Percentiles rank a stretch among this genome's conserved stretches.
These are phyloP conservation scores for Pseudorhiza aurosa DNA, from an alignment of 30 jellyfish, hydroid and myxozoan species.

Conservation along the genomic window DNA sequence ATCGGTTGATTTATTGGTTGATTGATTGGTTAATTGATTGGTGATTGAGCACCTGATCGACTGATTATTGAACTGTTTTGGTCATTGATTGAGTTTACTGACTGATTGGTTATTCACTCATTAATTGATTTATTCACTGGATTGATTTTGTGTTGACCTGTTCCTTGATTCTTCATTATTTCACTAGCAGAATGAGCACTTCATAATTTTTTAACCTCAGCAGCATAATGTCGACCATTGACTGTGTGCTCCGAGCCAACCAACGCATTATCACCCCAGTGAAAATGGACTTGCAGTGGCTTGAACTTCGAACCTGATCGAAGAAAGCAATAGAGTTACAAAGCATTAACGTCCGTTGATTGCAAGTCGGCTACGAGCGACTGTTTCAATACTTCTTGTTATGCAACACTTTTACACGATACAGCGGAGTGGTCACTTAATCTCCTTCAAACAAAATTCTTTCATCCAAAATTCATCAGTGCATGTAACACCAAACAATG, in stretches of 20 bases:
- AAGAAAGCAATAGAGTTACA: neutral
- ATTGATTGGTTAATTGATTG: too few species aligned
- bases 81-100: too few species aligned
- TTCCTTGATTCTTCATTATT: neutral
- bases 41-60: too few species aligned
- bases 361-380: neutral
- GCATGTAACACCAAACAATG: too few species aligned
- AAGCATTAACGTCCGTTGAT: neutral
- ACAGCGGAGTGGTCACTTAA: too few species aligned
- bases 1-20: too few species aligned
- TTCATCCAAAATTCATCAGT: too few species aligned
- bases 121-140: too few species aligned
- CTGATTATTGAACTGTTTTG: too few species aligned
- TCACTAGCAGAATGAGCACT: neutral
- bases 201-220: conserved; percentile 13
- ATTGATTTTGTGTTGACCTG: too few species aligned
- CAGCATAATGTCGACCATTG: conserved; percentile 11
- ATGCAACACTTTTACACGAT: neutral
- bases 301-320: conserved; percentile 1
- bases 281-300: conserved; percentile 37
- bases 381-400: neutral
- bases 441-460: too few species aligned
- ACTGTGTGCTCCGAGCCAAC: conserved; percentile 53
- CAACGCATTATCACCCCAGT: conserved; percentile 37
- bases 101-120: too few species aligned